Percentiles rank a stretch among this genome's conserved stretches.
Evolutionary conservation across 1,140 invertebrate species (phyloP).

Genomic region (Drepana arcuata): DNA sequence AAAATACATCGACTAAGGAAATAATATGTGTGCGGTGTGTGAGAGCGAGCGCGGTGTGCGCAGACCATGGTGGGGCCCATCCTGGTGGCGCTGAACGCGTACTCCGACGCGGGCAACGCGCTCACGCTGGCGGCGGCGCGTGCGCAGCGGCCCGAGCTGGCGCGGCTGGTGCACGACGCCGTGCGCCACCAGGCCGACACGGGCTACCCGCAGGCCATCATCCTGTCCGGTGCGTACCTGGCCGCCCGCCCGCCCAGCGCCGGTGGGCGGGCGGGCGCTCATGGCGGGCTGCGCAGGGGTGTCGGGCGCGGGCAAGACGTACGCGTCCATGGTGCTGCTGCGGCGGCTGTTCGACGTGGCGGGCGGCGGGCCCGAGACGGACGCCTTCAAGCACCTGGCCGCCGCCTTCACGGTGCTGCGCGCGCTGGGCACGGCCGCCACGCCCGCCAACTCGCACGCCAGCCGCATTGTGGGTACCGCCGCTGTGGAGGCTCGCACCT

Average conservation of each 20-base stretch:
- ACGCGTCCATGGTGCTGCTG: conserved; percentile 92
- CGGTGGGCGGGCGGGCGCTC: too few species aligned
- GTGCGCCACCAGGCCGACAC: conserved; percentile 94
- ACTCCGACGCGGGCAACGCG: conserved; percentile 88
- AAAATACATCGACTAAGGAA: too few species aligned
- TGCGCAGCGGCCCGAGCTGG: conserved; percentile 82
- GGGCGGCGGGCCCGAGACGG: conserved; percentile 93
- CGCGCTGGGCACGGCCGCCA: conserved; percentile 92
- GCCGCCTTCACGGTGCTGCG: conserved; percentile 94
- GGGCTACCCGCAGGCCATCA: conserved; percentile 95
- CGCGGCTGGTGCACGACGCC: conserved; percentile 91
- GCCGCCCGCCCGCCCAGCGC: background rate
- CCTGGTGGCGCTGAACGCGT: conserved; percentile 90
- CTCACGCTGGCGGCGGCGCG: conserved; percentile 90
- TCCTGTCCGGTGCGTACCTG: conserved; percentile 71
- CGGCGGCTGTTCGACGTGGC: conserved; percentile 94
- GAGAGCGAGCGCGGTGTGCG: conserved; percentile 1
- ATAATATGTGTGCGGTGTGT: background rate
- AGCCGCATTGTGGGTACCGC: conserved; percentile 86
- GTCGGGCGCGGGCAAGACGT: conserved; percentile 95
- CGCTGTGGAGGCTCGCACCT: background rate
- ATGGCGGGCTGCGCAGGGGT: too few species aligned
- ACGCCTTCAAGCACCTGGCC: conserved; percentile 96
- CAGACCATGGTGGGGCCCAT: conserved; percentile 96
- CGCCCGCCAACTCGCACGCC: conserved; percentile 91